Evolutionary conservation across 2,113 vertebrate species (phyloP).

Genomic region (Delphinapterus leucas): DNA sequence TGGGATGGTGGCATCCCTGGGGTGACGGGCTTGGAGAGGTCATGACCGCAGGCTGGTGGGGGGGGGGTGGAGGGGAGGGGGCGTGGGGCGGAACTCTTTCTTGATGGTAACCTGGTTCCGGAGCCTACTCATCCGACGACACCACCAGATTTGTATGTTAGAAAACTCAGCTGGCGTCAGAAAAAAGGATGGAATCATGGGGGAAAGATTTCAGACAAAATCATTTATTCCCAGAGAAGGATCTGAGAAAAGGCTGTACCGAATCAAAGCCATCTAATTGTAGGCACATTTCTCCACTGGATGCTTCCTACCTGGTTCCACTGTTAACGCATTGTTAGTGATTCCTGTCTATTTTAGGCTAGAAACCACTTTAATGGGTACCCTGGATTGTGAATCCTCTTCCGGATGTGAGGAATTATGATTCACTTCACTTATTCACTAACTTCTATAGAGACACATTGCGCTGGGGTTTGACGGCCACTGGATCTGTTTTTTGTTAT

Average conservation of each 20-base stretch:
- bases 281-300: not conserved
- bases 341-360: constrained; percentile 4
- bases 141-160: not conserved
- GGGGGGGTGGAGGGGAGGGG: not conserved
- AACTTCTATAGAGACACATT: not conserved
- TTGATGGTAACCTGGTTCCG: not conserved
- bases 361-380: constrained; percentile 13
- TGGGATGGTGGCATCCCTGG: not conserved
- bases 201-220: constrained; percentile 6
- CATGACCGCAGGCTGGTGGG: fast-evolving
- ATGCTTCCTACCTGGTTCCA: not conserved
- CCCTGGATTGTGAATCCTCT: not conserved
- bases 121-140: not conserved
- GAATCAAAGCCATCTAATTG: constrained; percentile 51
- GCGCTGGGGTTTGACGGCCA: not conserved
- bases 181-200: not conserved
- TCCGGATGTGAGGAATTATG: not conserved
- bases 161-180: constrained; percentile 1
- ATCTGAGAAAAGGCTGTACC: constrained; percentile 8
- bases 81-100: not conserved
- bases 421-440: constrained; percentile 26
- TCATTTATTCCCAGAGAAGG: constrained; percentile 1
- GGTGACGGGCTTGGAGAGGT: not conserved
- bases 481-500: not conserved
- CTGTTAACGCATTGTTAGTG: constrained; percentile 33